These are phyloP conservation scores for Melanostigma gelatinosum DNA, from an alignment of 2,113 vertebrate species.

Conservation along the genomic window DNA sequence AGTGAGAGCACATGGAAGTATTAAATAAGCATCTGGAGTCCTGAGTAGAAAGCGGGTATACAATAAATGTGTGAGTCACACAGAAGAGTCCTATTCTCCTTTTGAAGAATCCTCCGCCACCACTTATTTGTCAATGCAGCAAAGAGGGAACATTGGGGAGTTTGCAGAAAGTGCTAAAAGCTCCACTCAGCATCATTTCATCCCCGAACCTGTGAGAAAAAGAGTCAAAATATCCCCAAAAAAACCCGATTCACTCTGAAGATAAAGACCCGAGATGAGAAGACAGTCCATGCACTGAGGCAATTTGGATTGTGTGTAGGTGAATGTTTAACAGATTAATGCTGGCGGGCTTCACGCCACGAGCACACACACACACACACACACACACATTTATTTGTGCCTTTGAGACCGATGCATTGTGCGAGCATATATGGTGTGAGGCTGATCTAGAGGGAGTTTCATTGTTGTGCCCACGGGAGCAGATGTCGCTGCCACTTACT, in stretches of 20 bases:
- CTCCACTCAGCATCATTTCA: neutral
- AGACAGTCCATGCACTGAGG: constrained; percentile 5
- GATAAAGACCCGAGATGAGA: neutral
- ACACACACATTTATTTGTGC: constrained; percentile 64
- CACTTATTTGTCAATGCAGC: constrained; percentile 9
- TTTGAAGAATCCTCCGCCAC: neutral
- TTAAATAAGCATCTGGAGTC: constrained; percentile 39
- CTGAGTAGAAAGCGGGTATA: neutral
- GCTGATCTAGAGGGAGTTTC: constrained; percentile 78
- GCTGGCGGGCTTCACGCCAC: constrained; percentile 27
- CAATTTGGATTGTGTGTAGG: constrained; percentile 65
- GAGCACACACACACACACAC: constrained; percentile 34
- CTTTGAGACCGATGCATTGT: constrained; percentile 65
- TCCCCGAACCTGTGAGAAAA: neutral
- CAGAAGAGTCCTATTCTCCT: neutral
- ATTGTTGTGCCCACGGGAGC: constrained; percentile 84
- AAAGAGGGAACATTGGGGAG: neutral
- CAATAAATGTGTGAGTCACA: constrained; percentile 14
- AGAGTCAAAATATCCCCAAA: neutral
- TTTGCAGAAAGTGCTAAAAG: neutral
- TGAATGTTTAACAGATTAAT: constrained; percentile 57
- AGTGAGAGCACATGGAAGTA: constrained; percentile 32
- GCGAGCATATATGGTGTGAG: constrained; percentile 66
- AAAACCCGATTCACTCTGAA: neutral
- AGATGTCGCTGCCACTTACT: constrained; percentile 83